Percentiles rank a stretch among this genome's conserved stretches.
Evolutionary conservation across 2,888 invertebrate genomes (phyloP).

Genomic region (Synanthedon formicaeformis): DNA sequence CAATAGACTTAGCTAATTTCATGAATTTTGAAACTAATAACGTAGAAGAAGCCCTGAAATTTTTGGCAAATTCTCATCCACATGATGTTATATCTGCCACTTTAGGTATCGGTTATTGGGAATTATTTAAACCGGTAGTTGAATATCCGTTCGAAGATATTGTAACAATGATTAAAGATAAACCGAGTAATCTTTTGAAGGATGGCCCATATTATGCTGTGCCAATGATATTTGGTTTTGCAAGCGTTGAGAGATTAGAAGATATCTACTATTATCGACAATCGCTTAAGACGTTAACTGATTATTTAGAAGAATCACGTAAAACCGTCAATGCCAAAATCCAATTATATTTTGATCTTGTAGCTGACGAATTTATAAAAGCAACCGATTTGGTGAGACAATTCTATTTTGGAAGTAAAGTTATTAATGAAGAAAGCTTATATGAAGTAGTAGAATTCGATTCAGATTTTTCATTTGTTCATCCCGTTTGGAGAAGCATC

Average conservation of each 20-base stretch:
- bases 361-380: background rate
- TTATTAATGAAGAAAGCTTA: conserved; percentile 10
- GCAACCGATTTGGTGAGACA: background rate
- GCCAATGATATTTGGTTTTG: conserved; percentile 4
- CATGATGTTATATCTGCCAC: conserved; percentile 1
- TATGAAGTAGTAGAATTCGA: conserved; percentile 23
- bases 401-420: conserved; percentile 7
- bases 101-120: conserved; percentile 1
- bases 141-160: conserved; percentile 2
- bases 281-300: conserved; percentile 7
- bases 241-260: conserved; percentile 1
- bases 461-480: conserved; percentile 29
- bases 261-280: conserved; percentile 5
- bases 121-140: conserved; percentile 2
- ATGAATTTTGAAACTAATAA: conserved; percentile 19
- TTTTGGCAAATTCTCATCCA: conserved; percentile 5
- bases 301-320: background rate
- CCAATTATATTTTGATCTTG: background rate
- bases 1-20: conserved; percentile 23
- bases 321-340: background rate
- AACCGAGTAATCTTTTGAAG: conserved; percentile 1
- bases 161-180: conserved; percentile 3
- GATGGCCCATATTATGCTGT: background rate
- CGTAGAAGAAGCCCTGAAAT: conserved; percentile 19
- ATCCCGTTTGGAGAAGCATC: conserved; percentile 28